Evolutionary conservation across 2,113 vertebrate species (phyloP).

Genomic region (Cephalopholis sonnerati): DNA sequence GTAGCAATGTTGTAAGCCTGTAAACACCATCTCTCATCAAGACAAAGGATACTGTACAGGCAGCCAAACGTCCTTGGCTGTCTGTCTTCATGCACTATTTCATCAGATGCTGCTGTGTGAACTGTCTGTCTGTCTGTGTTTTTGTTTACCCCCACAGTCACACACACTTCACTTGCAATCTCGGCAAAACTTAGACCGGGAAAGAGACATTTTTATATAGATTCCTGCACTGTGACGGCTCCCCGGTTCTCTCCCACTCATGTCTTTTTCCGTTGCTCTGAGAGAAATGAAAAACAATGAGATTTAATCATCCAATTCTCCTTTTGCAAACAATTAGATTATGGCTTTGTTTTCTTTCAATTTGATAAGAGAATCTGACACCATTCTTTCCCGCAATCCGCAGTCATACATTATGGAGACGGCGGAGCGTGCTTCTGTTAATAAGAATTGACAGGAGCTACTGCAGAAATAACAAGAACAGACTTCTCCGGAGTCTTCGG

Average conservation of each 20-base stretch:
- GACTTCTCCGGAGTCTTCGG: slow-evolving; percentile 37
- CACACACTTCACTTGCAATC: slow-evolving; percentile 36
- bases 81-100: slow-evolving; percentile 57
- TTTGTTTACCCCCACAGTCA: slow-evolving; percentile 54
- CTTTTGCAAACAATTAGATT: slow-evolving; percentile 77
- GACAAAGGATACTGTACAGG: slow-evolving; percentile 45
- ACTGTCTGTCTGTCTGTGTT: slow-evolving; percentile 25
- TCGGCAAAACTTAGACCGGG: slow-evolving; percentile 15
- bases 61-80: slow-evolving; percentile 51
- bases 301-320: slow-evolving; percentile 72
- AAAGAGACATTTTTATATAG: slow-evolving; percentile 26
- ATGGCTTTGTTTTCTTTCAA: slow-evolving; percentile 72
- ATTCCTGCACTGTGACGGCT: slow-evolving; percentile 4
- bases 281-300: slow-evolving; percentile 59
- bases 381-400: slow-evolving; percentile 48
- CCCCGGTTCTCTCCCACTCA: neutral
- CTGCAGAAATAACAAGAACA: slow-evolving; percentile 69
- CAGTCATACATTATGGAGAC: slow-evolving; percentile 74
- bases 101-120: slow-evolving; percentile 51
- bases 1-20: slow-evolving; percentile 14
- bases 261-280: slow-evolving; percentile 29
- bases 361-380: slow-evolving; percentile 67
- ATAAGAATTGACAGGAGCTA: slow-evolving; percentile 73
- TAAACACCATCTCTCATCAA: slow-evolving; percentile 69
- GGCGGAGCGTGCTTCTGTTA: slow-evolving; percentile 63